These are phyloP conservation scores for Ciconia maguari DNA, from an alignment of 2,113 vertebrate genomes.

Conservation along the genomic window DNA sequence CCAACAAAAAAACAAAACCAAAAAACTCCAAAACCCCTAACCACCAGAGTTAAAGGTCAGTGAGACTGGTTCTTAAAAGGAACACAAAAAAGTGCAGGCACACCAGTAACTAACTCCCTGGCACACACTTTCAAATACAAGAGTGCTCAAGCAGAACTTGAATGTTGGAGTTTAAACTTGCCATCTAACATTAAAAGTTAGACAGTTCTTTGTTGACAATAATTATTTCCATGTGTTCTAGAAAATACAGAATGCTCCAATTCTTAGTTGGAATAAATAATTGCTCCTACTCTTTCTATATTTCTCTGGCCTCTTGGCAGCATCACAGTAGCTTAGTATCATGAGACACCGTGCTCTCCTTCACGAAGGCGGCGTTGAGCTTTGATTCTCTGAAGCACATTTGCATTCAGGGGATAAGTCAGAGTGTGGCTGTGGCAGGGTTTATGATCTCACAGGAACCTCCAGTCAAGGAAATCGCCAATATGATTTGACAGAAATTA, in stretches of 20 bases:
- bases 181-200: neutral
- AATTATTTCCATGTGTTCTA: neutral
- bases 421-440: neutral
- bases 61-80: neutral
- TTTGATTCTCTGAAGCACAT: neutral
- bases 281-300: neutral
- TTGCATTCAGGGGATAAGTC: neutral
- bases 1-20: neutral
- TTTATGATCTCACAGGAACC: neutral
- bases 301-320: neutral
- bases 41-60: neutral
- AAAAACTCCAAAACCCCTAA: neutral
- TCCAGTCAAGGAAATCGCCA: neutral
- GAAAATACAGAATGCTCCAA: neutral
- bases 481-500: neutral
- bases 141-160: neutral
- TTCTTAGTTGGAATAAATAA: neutral
- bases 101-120: neutral
- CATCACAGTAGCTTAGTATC: neutral
- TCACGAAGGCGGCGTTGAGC: neutral
- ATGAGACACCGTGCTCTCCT: accelerated
- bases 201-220: neutral
- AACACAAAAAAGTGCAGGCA: neutral
- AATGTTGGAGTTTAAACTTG: neutral
- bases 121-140: neutral